A percentile compares a stretch with the other conserved stretches of the same genome.
phyloP scores from a whole-genome alignment of 1,140 invertebrate genomes.

The Mya arenaria region DNA sequence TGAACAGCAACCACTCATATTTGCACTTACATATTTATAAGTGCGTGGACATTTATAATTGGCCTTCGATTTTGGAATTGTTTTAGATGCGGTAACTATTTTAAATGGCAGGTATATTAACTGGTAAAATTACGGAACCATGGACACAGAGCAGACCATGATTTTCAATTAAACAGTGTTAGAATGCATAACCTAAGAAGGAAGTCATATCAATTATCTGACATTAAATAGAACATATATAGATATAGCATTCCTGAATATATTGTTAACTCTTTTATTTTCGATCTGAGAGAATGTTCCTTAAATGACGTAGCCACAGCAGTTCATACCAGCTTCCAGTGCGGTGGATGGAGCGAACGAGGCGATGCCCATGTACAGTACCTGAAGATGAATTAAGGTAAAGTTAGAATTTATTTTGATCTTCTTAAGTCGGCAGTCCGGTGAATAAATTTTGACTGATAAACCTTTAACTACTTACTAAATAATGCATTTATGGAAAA shows the following conservation, averaged over 20 bases:
- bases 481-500: no score
- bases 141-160: not conserved
- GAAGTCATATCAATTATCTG: no score
- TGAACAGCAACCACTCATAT: not conserved
- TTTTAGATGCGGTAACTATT: not conserved
- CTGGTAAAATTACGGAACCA: not conserved
- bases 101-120: not conserved
- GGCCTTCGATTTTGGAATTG: not conserved
- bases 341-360: conserved; percentile 96
- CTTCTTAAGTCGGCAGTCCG: no score
- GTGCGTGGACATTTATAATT: not conserved
- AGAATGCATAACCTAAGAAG: no score
- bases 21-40: not conserved
- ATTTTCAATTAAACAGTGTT: not conserved
- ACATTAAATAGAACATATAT: no score
- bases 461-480: no score
- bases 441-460: no score
- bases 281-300: no score
- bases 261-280: no score
- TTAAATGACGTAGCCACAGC: no score
- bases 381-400: conserved; percentile 83
- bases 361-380: conserved; percentile 95
- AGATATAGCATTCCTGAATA: no score
- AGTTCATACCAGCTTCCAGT: conserved; percentile 93
- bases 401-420: no score